These are phyloP conservation scores for Cephus pygmeus DNA, from an alignment of 2,888 invertebrate species.

Conservation along the genomic window DNA sequence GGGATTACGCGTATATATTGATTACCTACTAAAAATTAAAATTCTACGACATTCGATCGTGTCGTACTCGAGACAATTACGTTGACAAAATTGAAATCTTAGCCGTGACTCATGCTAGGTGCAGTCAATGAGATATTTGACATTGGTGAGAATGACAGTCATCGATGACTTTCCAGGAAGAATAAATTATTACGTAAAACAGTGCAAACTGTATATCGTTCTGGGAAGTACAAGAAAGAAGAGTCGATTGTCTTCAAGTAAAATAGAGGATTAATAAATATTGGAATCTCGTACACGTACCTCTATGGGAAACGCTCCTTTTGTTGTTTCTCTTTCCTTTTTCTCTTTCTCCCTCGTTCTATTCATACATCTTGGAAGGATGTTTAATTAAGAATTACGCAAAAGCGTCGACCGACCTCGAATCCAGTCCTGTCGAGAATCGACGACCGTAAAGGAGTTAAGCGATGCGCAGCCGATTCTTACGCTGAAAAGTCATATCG, in stretches of 20 bases:
- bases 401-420: background rate
- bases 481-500: constrained; percentile 26
- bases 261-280: background rate
- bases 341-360: background rate
- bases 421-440: background rate
- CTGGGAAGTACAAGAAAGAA: background rate
- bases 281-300: background rate
- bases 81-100: too few species aligned
- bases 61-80: too few species aligned
- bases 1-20: too few species aligned
- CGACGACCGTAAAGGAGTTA: background rate
- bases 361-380: background rate
- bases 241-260: background rate
- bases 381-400: background rate
- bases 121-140: too few species aligned
- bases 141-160: too few species aligned
- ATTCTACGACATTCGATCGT: too few species aligned
- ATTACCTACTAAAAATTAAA: too few species aligned
- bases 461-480: constrained; percentile 21
- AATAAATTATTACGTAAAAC: background rate
- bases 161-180: too few species aligned
- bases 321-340: background rate
- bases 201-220: too few species aligned
- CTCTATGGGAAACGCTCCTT: background rate
- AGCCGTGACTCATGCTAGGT: too few species aligned